Conservation (phyloP, 2,113 vertebrate species). For the Atractosteus spatula region DNA sequence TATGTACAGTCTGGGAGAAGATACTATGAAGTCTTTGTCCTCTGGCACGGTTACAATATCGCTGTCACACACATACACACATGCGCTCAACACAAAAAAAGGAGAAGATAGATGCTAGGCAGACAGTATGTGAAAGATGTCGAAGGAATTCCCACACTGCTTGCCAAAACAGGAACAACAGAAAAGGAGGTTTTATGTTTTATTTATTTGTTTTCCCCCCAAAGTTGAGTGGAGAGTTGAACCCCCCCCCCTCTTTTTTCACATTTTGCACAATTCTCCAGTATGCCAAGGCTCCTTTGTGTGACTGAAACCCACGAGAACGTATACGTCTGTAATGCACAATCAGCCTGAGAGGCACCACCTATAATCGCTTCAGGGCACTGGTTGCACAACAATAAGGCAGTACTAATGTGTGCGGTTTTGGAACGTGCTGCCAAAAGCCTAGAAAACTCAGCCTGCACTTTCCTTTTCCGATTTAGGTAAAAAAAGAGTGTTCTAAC, state of each 20-base stretch:
- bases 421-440: conserved; percentile 67
- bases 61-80: background rate
- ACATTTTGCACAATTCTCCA: background rate
- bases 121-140: background rate
- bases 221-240: too few relatives aligned
- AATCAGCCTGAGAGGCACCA: conserved; percentile 81
- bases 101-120: background rate
- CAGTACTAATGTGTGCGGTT: conserved; percentile 79
- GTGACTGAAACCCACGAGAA: conserved; percentile 33
- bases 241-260: too few relatives aligned
- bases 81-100: background rate
- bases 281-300: background rate
- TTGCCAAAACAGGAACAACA: background rate
- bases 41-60: background rate
- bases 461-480: conserved; percentile 33
- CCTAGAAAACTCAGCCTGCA: conserved; percentile 56
- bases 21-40: too few relatives aligned
- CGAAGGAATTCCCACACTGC: conserved; percentile 1
- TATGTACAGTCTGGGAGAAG: too few relatives aligned
- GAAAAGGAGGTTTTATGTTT: background rate
- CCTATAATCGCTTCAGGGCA: conserved; percentile 72
- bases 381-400: conserved; percentile 78
- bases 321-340: conserved; percentile 51
- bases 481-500: too few relatives aligned
- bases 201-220: too few relatives aligned